Conservation (phyloP, 2,113 vertebrate species). For the Sula dactylatra region DNA sequence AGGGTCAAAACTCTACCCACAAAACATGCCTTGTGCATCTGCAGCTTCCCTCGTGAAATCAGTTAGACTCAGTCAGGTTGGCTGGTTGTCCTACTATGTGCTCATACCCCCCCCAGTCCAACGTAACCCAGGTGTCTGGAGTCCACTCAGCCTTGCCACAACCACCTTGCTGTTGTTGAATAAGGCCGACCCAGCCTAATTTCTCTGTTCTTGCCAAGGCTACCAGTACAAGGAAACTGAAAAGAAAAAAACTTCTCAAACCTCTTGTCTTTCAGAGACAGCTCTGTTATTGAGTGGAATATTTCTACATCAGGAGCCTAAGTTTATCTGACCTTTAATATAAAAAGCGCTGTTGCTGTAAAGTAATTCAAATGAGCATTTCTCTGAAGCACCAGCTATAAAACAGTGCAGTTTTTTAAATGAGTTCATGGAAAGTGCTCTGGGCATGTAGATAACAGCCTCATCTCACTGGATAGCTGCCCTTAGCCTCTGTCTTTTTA, state of each 20-base stretch:
- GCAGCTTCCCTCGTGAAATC: fast-evolving
- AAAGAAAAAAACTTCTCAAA: background rate
- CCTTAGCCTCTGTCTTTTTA: background rate
- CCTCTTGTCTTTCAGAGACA: background rate
- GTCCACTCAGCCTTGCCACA: background rate
- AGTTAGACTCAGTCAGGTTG: background rate
- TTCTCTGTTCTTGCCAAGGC: background rate
- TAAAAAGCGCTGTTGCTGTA: background rate
- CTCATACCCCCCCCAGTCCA: background rate
- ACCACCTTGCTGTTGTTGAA: background rate
- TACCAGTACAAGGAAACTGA: background rate
- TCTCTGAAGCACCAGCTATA: background rate
- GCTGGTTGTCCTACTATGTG: background rate
- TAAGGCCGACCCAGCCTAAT: background rate
- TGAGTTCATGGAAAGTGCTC: background rate
- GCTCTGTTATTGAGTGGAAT: background rate
- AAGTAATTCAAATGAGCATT: background rate
- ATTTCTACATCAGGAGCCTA: background rate
- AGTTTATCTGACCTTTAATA: background rate
- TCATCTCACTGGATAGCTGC: background rate
- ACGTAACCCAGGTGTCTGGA: fast-evolving
- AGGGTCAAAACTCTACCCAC: background rate
- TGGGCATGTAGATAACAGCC: background rate
- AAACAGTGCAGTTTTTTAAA: background rate
- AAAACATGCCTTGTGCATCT: background rate